Evolutionary conservation across 2,888 invertebrate species (phyloP), one percentile per base, ranked within the genome.

Genomic region (Ptycholaimellus sp.): DNA sequence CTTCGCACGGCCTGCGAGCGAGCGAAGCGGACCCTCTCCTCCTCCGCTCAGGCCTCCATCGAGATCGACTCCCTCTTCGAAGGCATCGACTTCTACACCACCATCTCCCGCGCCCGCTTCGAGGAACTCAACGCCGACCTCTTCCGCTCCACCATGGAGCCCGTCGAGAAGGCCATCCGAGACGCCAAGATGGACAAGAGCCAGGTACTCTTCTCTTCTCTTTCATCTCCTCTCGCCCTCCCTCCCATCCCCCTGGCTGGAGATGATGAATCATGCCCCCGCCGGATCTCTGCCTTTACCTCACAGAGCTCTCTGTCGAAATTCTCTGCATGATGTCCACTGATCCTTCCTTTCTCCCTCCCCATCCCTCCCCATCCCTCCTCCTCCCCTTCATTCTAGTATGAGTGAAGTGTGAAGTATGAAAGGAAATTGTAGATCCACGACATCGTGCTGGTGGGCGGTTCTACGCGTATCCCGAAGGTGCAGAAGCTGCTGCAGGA

Each of bases 101-200:
- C 76, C 40, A 78, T 93, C 59, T 85, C 87, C 18, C 70, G 87
- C 53, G 90, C 90, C 40, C 73, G 87, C 54, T 96, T 96, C 61
- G 93, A 96, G 39, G 53, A 53, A 38, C 50, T 53, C 21, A 52
- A 51, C 61, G 80, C 85, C 13, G 93, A 96, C 62, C 68, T 96
- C 48, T 93, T 96, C 76, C 72, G 85, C 47, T 76, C 77, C 44
- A 90, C 90, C 46, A 73, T 93, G 70, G 85, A 87, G 56, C 87
- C 90, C 5, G 90, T 93, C 0, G 87, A 93, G 64, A 90, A 87
- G 64, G 73, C 83, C 5, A 66, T 93, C 39, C 72, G 81, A 43
- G 90, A 90, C 60, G 85, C 87, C 43, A 87, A 90, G 63, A 73
- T 93, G 73, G 83, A 87, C 67, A 93, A 90, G 62, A 65, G 72